phyloP scores from a whole-genome alignment of 2,888 invertebrate genomes.

The Amblyjoppa fuscipennis region DNA sequence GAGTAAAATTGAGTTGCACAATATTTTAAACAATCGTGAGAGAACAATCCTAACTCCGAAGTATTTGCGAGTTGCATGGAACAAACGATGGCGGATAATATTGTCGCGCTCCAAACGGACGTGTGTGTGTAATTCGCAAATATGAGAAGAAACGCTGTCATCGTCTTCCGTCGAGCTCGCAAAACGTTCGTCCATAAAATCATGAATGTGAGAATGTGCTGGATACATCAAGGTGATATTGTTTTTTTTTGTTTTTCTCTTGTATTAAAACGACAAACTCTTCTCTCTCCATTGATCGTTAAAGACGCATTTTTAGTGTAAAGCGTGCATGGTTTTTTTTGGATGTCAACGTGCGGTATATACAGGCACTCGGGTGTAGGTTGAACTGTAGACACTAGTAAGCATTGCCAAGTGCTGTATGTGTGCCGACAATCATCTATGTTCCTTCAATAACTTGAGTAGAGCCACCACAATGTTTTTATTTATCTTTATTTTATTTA shows the following conservation, averaged over 20 bases:
- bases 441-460: constrained; percentile 81
- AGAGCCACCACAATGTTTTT: constrained; percentile 78
- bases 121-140: neutral
- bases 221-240: constrained; percentile 70
- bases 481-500: constrained; percentile 34
- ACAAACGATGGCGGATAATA: neutral
- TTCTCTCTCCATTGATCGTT: constrained; percentile 78
- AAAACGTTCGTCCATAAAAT: constrained; percentile 67
- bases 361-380: constrained; percentile 83
- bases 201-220: constrained; percentile 70
- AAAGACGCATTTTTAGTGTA: constrained; percentile 75
- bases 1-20: constrained; percentile 59
- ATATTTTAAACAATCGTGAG: constrained; percentile 45
- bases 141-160: neutral
- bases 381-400: constrained; percentile 82
- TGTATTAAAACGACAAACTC: constrained; percentile 62
- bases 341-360: constrained; percentile 82
- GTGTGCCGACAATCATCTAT: constrained; percentile 85
- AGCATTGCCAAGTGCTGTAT: constrained; percentile 85
- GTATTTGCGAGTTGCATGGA: constrained; percentile 70
- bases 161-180: constrained; percentile 68
- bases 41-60: constrained; percentile 56
- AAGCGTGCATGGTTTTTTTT: constrained; percentile 83
- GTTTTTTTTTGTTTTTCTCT: constrained; percentile 61
- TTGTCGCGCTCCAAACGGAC: neutral